Conservation (phyloP, 1,140 invertebrate species). For the Drosophila erecta region DNA sequence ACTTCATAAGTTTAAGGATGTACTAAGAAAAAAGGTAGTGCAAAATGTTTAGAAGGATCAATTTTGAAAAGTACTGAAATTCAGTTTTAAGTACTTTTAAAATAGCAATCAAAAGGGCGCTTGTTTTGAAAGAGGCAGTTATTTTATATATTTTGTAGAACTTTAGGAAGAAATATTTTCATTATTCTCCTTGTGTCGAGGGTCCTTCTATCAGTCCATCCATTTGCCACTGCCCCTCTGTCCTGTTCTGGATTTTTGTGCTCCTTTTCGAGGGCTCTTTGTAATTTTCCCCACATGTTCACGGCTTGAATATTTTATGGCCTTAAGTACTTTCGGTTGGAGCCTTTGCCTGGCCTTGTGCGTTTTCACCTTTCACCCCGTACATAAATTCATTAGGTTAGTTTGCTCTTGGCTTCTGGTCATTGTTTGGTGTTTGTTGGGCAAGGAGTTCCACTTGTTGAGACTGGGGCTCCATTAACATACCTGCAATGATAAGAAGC, state of each 20-base stretch:
- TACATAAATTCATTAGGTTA: conserved; percentile 80
- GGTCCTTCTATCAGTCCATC: conserved; percentile 20
- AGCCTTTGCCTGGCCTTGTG: conserved; percentile 60
- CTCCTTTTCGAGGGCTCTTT: conserved; percentile 43
- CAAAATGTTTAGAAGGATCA: neutral
- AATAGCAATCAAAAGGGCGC: no score
- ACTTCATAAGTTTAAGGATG: neutral
- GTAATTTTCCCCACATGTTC: conserved; percentile 81
- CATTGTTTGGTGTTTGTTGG: conserved; percentile 44
- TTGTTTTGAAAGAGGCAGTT: neutral
- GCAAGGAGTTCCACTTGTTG: conserved; percentile 40
- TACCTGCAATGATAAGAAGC: conserved; percentile 47
- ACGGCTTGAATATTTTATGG: conserved; percentile 81
- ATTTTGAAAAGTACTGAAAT: no score
- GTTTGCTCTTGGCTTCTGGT: conserved; percentile 24
- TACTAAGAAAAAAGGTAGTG: neutral
- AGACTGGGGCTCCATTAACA: conserved; percentile 27
- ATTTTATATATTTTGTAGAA: neutral
- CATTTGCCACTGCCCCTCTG: neutral
- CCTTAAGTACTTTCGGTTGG: conserved; percentile 79
- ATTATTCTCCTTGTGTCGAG: conserved; percentile 4
- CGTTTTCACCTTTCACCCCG: conserved; percentile 65
- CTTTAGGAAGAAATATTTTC: neutral
- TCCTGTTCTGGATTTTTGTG: conserved; percentile 39
- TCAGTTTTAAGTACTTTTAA: no score